Conservation (phyloP, 2,888 invertebrate species). For the Ochropleura plecta region DNA sequence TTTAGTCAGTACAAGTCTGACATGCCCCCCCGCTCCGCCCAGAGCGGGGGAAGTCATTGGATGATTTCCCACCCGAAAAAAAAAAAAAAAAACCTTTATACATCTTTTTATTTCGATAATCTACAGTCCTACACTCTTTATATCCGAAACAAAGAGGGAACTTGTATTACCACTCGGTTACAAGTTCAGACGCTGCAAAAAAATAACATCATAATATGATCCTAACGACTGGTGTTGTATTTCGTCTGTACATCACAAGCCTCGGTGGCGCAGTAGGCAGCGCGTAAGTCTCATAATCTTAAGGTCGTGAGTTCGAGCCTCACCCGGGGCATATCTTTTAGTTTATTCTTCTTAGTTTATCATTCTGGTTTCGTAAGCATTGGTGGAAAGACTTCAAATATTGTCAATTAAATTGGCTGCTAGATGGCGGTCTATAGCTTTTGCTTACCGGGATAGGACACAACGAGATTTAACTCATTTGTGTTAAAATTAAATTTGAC, state of each 20-base stretch:
- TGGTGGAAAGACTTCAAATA: neutral
- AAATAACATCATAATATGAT: too few species aligned
- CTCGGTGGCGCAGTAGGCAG: conserved; percentile 97
- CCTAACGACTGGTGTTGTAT: neutral
- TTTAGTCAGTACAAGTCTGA: too few species aligned
- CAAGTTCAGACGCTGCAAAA: too few species aligned
- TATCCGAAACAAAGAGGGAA: too few species aligned
- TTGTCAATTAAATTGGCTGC: neutral
- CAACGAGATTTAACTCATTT: neutral
- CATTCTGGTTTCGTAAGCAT: neutral
- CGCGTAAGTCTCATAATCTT: conserved; percentile 97
- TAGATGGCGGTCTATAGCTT: neutral
- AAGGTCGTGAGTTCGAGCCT: conserved; percentile 99
- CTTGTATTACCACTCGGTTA: too few species aligned
- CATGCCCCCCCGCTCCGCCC: too few species aligned
- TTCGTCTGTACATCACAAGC: conserved; percentile 78
- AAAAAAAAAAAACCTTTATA: too few species aligned
- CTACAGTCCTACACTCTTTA: too few species aligned
- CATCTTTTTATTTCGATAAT: too few species aligned
- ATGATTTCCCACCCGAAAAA: too few species aligned
- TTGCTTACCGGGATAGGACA: neutral
- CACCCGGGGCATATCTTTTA: conserved; percentile 93
- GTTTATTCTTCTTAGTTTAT: neutral
- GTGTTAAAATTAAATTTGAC: neutral
- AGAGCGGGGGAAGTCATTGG: too few species aligned